A percentile compares a stretch with the other conserved stretches of the same genome.
These are phyloP conservation scores for Melieria picta DNA, from an alignment of 2,888 invertebrate genomes.

Conservation along the genomic window DNA sequence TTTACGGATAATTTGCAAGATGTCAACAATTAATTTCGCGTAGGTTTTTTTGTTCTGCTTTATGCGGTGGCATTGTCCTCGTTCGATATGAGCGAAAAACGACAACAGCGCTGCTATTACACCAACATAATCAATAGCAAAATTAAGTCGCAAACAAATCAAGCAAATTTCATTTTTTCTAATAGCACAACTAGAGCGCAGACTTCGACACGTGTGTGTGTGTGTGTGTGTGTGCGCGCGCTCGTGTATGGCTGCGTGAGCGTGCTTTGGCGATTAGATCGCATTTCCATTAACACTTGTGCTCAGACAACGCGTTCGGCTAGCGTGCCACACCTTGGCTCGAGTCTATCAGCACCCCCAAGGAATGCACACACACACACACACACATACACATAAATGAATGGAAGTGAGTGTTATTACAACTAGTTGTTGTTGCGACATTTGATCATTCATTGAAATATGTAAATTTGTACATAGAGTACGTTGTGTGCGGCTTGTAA, in stretches of 20 bases:
- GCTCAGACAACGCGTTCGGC: too few relatives aligned
- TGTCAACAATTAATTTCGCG: not conserved
- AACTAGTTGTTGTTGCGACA: too few relatives aligned
- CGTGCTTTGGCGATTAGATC: not conserved
- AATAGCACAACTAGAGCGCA: not conserved
- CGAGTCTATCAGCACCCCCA: too few relatives aligned
- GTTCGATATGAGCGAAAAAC: not conserved
- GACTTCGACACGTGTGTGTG: not conserved
- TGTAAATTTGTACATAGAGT: too few relatives aligned
- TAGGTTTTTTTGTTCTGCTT: not conserved
- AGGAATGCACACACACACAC: too few relatives aligned
- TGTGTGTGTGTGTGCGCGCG: not conserved
- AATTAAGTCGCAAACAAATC: not conserved
- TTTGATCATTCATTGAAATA: too few relatives aligned
- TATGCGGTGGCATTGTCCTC: conserved; percentile 1
- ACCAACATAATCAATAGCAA: not conserved
- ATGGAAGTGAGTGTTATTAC: too few relatives aligned
- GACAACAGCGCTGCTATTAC: too few relatives aligned
- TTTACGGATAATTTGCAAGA: not conserved
- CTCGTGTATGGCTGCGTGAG: not conserved
- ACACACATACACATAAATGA: too few relatives aligned
- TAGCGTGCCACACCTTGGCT: too few relatives aligned
- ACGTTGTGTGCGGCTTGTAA: too few relatives aligned
- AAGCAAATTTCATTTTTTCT: not conserved
- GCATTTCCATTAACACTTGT: too few relatives aligned